Evolutionary conservation across 92 coral and sea anemone species (phyloP), one percentile per base, ranked within the genome.

Genomic region (Siderastrea radians): DNA sequence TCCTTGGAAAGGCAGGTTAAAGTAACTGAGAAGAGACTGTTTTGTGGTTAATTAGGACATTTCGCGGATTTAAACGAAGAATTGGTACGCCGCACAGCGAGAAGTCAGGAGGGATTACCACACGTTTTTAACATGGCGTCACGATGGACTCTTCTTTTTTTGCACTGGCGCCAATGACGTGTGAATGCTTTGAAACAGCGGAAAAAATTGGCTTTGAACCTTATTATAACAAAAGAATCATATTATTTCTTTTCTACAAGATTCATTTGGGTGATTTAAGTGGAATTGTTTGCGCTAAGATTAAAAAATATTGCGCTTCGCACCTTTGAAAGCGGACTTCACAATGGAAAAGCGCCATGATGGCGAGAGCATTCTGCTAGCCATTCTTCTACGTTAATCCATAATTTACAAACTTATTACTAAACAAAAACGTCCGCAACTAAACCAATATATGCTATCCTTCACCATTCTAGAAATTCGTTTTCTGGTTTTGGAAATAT

Each of bases 121-220:
- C 98, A 93, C 98, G 15, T 93, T 85, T 92, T 93, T 90, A 89
- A 86, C 66, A 93, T 93, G 98, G 98, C 89, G 81, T 51, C 82
- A 52, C 74, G 61, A 73, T 60, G 58, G 26, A 76, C 38, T 26
- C 38, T 26, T 26, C 47, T 68, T 12, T 75, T 75, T 69, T 53
- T 3, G 26, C 53, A 38, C 77, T 80, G 94, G 94, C 94, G 94
- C 89, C 94, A 91, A 87, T 76, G 79, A 91, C 17, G 91, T 91
- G 92, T 82, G 58, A 85, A 85, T 15, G 63, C 88, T 17, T 77
- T 77, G 66, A 55, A 82, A 70, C 77, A 87, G 68, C 81, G 72
- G 19, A 19, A 82, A 55, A 72, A 9, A 43, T n/a, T 71, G 75
- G 9, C 68, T 66, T 80, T 46, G 49, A 51, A 52, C 1, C 60